A percentile compares a stretch with the other conserved stretches of the same genome.
Evolutionary conservation across 2,888 invertebrate genomes (phyloP).

Genomic region (Drosophila pseudotalamancana): DNA sequence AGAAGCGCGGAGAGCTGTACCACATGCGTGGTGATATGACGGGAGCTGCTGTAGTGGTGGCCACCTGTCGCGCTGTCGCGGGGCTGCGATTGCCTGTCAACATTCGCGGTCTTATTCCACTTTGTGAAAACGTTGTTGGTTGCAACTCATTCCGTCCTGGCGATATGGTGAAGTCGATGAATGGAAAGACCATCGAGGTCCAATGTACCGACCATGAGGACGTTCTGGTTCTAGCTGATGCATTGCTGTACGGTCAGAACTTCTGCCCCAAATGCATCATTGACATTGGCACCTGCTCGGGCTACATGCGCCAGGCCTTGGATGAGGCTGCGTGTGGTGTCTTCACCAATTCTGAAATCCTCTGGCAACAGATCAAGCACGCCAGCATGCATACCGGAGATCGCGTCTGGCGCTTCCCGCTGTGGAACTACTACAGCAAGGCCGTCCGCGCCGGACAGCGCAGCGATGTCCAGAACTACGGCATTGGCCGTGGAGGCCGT

Average conservation of each 20-base stretch:
- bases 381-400: conserved; percentile 91
- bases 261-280: conserved; percentile 88
- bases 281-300: conserved; percentile 92
- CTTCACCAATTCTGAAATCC: conserved; percentile 89
- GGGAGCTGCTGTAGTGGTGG: conserved; percentile 92
- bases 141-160: conserved; percentile 91
- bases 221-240: conserved; percentile 90
- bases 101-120: conserved; percentile 89
- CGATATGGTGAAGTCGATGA: conserved; percentile 90
- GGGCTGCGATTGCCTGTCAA: conserved; percentile 89
- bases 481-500: conserved; percentile 85
- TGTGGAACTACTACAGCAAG: conserved; percentile 90
- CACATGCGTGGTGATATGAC: conserved; percentile 93
- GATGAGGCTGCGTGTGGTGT: conserved; percentile 90
- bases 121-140: conserved; percentile 92
- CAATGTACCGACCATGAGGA: conserved; percentile 92
- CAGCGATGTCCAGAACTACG: conserved; percentile 85
- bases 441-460: conserved; percentile 85
- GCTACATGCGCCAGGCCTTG: conserved; percentile 87
- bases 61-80: conserved; percentile 89
- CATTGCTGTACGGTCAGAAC: conserved; percentile 89
- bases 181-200: conserved; percentile 88
- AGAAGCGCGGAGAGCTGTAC: conserved; percentile 79
- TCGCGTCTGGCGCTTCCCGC: conserved; percentile 92
- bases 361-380: conserved; percentile 88